A percentile compares a stretch with the other conserved stretches of the same genome.
phyloP scores from a whole-genome alignment of 2,113 vertebrate species.

The Amblyopsis rosae region DNA sequence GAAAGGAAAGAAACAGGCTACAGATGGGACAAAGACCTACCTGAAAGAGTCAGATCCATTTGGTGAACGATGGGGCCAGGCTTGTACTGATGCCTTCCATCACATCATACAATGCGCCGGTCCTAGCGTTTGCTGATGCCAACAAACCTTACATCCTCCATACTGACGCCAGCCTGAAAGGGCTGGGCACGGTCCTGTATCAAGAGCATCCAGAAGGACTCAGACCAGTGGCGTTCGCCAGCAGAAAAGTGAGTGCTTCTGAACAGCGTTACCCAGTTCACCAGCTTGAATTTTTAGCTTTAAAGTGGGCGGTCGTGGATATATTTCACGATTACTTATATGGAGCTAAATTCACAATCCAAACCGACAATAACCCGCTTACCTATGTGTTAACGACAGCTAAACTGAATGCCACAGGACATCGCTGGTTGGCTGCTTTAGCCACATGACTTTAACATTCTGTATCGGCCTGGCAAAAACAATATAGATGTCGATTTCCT shows the following conservation, averaged over 20 bases:
- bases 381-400: conserved; percentile 14
- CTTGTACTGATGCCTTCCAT: neutral
- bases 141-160: neutral
- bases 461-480: conserved; percentile 1
- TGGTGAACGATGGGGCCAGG: no score
- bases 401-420: conserved; percentile 17
- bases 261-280: neutral
- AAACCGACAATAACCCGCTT: conserved; percentile 12
- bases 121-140: neutral
- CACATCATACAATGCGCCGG: neutral
- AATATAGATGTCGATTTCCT: conserved; percentile 5
- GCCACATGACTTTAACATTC: conserved; percentile 1
- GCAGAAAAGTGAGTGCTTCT: neutral
- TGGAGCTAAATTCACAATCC: conserved; percentile 4
- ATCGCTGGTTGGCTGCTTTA: conserved; percentile 15
- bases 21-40: conserved; percentile 1
- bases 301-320: neutral
- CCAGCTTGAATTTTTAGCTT: neutral
- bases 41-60: neutral
- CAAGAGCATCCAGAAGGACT: no score
- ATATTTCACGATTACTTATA: neutral
- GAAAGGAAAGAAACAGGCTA: neutral
- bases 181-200: no score
- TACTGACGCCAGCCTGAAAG: conserved; percentile 2
- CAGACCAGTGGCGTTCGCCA: conserved; percentile 5